phyloP scores from a whole-genome alignment of 2,113 vertebrate species.

The Channa maculata region DNA sequence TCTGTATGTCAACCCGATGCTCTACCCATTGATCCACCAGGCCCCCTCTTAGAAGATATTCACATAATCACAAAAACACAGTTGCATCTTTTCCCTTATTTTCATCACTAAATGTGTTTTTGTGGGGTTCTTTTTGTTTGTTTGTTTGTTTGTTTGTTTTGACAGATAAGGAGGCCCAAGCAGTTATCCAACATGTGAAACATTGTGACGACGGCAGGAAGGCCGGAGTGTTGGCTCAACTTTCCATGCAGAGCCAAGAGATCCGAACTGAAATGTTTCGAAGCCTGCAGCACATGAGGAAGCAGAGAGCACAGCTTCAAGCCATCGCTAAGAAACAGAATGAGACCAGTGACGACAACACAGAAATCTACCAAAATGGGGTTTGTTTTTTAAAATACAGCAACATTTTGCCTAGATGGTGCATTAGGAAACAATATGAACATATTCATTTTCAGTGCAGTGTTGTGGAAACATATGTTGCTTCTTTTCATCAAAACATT shows the following conservation, averaged over 20 bases:
- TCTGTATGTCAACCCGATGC: no score
- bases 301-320: constrained; percentile 84
- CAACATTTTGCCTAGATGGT: background rate
- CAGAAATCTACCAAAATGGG: constrained; percentile 5
- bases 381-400: constrained; percentile 23
- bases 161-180: constrained; percentile 48
- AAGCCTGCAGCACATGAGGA: constrained; percentile 88
- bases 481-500: no score
- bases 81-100: no score
- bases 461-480: no score
- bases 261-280: constrained; percentile 82
- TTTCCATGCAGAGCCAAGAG: constrained; percentile 86
- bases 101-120: constrained; percentile 1
- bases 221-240: constrained; percentile 68
- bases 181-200: constrained; percentile 11
- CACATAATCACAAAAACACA: no score
- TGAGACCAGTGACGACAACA: constrained; percentile 8
- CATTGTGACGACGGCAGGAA: constrained; percentile 8
- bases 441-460: no score
- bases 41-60: no score
- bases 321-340: constrained; percentile 68
- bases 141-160: background rate
- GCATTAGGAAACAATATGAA: background rate
- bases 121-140: no score
- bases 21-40: no score